These are phyloP conservation scores for Rhagoletis pomonella DNA, from an alignment of 1,140 invertebrate species.

Conservation along the genomic window DNA sequence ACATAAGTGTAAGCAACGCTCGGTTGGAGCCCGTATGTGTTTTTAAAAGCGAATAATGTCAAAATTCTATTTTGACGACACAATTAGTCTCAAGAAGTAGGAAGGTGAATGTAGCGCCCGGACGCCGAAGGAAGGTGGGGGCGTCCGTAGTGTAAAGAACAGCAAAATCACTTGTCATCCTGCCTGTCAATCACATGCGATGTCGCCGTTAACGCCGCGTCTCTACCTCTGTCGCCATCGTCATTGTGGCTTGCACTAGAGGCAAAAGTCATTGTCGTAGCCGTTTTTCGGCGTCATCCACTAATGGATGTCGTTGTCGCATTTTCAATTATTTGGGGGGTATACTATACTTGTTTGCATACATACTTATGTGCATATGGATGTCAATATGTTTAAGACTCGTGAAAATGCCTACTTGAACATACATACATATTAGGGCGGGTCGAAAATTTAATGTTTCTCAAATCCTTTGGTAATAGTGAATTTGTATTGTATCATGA, in stretches of 20 bases:
- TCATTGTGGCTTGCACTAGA: not conserved
- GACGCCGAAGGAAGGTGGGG: too few species aligned
- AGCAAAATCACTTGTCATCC: slow-evolving; percentile 53
- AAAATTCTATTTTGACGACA: slow-evolving; percentile 54
- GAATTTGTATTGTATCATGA: too few species aligned
- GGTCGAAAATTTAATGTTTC: too few species aligned
- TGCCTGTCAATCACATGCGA: slow-evolving; percentile 55
- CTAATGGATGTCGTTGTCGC: slow-evolving; percentile 52
- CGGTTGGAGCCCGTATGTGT: not conserved
- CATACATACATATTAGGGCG: too few species aligned
- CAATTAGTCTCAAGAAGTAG: slow-evolving; percentile 52
- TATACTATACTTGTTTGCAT: not conserved
- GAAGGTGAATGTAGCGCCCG: not conserved
- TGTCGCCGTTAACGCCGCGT: slow-evolving; percentile 12
- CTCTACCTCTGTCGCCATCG: not conserved
- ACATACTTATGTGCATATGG: too few species aligned
- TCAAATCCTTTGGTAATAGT: too few species aligned
- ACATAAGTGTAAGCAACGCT: too few species aligned
- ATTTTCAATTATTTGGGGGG: not conserved
- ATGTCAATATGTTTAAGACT: too few species aligned
- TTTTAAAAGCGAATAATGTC: slow-evolving; percentile 49
- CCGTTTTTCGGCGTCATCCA: slow-evolving; percentile 36
- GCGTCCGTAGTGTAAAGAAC: not conserved
- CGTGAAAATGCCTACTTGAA: too few species aligned
- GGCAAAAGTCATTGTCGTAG: not conserved